A percentile compares a stretch with the other conserved stretches of the same genome.
These are phyloP conservation scores for Ooceraea biroi DNA, from an alignment of 1,140 invertebrate genomes.

Conservation along the genomic window DNA sequence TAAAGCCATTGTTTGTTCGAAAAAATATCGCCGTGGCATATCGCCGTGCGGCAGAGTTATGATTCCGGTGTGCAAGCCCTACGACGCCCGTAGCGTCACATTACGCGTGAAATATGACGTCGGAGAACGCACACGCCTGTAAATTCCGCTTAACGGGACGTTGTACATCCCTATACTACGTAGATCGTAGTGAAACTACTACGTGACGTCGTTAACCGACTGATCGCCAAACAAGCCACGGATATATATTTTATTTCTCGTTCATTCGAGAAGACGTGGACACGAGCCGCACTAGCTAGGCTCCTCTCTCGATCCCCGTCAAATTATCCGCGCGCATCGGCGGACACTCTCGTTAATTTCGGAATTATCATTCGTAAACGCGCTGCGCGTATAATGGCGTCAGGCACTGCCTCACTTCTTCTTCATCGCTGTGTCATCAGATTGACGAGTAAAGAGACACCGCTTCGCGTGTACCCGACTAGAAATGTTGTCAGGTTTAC, in stretches of 20 bases:
- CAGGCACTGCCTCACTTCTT: no score
- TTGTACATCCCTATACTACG: not conserved
- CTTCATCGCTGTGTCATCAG: not conserved
- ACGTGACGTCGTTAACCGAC: not conserved
- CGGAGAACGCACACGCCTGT: not conserved
- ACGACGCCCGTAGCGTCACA: not conserved
- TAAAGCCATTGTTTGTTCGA: not conserved
- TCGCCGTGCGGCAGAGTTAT: conserved; percentile 1
- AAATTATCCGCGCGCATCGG: not conserved
- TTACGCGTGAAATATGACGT: conserved; percentile 31
- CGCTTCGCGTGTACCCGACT: no score
- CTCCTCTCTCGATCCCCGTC: not conserved
- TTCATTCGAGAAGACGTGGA: no score
- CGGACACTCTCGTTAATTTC: no score
- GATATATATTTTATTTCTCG: no score
- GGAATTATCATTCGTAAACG: no score
- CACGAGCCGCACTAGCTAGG: no score
- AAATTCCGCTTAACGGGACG: conserved; percentile 16
- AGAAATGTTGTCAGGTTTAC: no score
- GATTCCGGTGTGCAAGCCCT: not conserved
- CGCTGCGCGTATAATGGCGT: no score
- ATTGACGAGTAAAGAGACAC: not conserved
- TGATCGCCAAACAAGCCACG: not conserved
- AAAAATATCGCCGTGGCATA: not conserved
- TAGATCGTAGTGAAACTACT: not conserved